Conservation (phyloP, 1,140 invertebrate species). For the Goniozus legneri region DNA sequence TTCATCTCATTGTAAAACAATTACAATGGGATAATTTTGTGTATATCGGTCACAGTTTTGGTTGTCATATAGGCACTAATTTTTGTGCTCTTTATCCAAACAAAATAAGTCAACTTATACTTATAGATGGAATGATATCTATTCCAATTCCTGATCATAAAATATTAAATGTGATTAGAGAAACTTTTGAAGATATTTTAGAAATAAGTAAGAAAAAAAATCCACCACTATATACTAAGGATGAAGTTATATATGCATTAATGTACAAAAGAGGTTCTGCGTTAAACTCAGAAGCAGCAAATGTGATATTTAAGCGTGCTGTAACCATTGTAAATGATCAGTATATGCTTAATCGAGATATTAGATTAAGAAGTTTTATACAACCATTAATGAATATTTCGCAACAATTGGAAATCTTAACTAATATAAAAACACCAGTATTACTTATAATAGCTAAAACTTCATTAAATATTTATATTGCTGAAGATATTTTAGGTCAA, state of each 20-base stretch:
- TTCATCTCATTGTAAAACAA: slow-evolving; percentile 56
- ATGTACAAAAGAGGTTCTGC: slow-evolving; percentile 34
- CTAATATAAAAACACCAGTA: slow-evolving; percentile 23
- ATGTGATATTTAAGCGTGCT: slow-evolving; percentile 52
- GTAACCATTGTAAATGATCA: slow-evolving; percentile 37
- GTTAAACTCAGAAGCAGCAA: slow-evolving; percentile 48
- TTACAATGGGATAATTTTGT: slow-evolving; percentile 58
- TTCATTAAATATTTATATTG: slow-evolving; percentile 9
- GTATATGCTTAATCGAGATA: slow-evolving; percentile 41
- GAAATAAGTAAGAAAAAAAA: slow-evolving; percentile 26
- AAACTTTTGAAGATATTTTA: slow-evolving; percentile 29
- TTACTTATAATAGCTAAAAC: slow-evolving; percentile 33
- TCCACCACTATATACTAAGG: slow-evolving; percentile 48
- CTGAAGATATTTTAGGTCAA: background rate
- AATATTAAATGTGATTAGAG: slow-evolving; percentile 28
- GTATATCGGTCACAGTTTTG: slow-evolving; percentile 61
- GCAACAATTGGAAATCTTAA: slow-evolving; percentile 15
- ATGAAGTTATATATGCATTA: slow-evolving; percentile 53
- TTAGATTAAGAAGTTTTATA: slow-evolving; percentile 28
- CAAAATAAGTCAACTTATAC: slow-evolving; percentile 52
- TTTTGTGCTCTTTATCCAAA: slow-evolving; percentile 54
- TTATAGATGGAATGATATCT: slow-evolving; percentile 54
- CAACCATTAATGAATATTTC: slow-evolving; percentile 17
- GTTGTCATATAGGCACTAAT: slow-evolving; percentile 49
- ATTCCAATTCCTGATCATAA: slow-evolving; percentile 28